phyloP scores from a whole-genome alignment of 35 echinoderm and acorn worm genomes.

The Strongylocentrotus purpuratus region DNA sequence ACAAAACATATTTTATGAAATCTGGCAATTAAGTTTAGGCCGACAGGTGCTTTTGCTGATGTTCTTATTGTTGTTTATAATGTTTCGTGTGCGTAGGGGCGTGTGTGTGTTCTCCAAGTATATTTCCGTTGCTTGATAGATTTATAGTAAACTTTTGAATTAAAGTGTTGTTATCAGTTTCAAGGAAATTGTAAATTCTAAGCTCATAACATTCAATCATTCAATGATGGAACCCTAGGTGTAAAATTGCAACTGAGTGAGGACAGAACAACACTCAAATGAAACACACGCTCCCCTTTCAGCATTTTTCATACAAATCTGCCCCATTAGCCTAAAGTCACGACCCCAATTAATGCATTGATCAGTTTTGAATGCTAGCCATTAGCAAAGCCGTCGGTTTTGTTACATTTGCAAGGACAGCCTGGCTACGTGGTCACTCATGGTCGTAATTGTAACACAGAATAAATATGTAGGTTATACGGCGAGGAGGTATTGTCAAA shows the following conservation, averaged over 20 bases:
- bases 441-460: not conserved
- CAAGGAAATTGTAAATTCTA: no score
- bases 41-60: no score
- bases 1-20: no score
- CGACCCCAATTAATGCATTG: not conserved
- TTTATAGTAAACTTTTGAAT: no score
- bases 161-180: no score
- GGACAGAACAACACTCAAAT: not conserved
- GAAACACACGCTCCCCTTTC: not conserved
- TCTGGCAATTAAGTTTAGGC: no score
- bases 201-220: no score
- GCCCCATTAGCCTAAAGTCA: not conserved
- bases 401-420: not conserved
- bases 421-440: not conserved
- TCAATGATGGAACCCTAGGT: not conserved
- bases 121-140: no score
- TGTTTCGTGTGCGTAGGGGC: no score
- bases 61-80: no score
- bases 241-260: not conserved
- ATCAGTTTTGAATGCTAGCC: not conserved
- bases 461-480: not conserved
- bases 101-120: no score
- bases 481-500: not conserved
- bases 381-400: not conserved
- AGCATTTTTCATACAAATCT: not conserved